Evolutionary conservation across 2,888 invertebrate species (phyloP), one percentile per base, ranked within the genome.

Genomic region (Prosopocoilus inquinatus): DNA sequence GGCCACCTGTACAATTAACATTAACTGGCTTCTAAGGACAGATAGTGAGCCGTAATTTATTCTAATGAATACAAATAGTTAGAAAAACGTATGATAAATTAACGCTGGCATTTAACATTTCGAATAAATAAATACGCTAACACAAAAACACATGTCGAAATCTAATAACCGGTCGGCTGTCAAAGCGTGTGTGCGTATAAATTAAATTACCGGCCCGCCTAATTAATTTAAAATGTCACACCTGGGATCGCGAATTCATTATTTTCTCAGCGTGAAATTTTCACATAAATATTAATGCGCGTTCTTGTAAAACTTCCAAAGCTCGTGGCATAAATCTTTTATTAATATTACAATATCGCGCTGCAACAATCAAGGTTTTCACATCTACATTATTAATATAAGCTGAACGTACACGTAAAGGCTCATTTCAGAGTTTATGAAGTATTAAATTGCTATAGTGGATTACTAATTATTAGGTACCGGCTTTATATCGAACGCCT

Each of bases 151-250:
- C 35, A 48, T 48, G 36, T 48, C 35, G 47, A 28, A 32, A 47
- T 47, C 34, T 47, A 47, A 33, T 47, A 33, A 41, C 11, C 41
- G 12, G 41, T 41, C 8, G 41, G 15, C 41, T 41, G 41, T 41
- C 41, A 41, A 41, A 41, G 36, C 41, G 9, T 20, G 20, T 20
- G 20, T 20, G 13, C 41, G n/a, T 41, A 41, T 41, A 41, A 41
- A 41, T 41, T 41, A 41, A 41, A n/a, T 41, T 41, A 41, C 15
- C 41, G 41, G 11, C 11, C 15, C 20, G 32, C 47, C 13, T 53
- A 53, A 53, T 53, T 53, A 53, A 53, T 53, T 53, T 53, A 38
- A 38, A 36, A 50, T 50, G 50, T 55, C 55, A 39, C 55, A 55
- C 55, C 55, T 54, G 45, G 15, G 34, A 33, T 12, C 11, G 41